Evolutionary conservation across 1,140 invertebrate genomes (phyloP), one percentile per base, ranked within the genome.

Genomic region (Trichonephila clavipes): DNA sequence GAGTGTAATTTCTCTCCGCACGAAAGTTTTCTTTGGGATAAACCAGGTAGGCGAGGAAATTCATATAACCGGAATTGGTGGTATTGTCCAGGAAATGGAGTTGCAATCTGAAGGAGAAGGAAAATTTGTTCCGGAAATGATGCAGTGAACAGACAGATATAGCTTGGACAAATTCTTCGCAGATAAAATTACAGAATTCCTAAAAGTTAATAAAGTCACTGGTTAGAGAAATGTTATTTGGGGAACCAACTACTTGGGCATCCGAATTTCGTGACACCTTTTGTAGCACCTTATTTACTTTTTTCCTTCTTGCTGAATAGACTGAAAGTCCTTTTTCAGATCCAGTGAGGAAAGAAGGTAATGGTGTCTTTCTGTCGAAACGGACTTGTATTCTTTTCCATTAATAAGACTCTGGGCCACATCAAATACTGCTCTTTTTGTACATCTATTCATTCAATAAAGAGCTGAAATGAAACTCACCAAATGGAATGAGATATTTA

Each of bases 191-290:
- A 83, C 82, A 58, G 82, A 83, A 83, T 83, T 83, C 82, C 82
- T 83, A 83, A 83, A 83, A 83, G 82, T 83, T 83, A 83, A 83
- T 83, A 83, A 83, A 83, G 82, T 59, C 51, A 83, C 40, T 83
- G 51, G 72, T 77, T 77, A 77, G 72, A 77, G 72, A 77, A 77
- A 77, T 59, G 51, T 59, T 59, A 59, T 51, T 83, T 83, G 51
- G 82, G 51, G 51, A 83, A 83, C 44, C 81, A 4, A 58, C 82
- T 59, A 58, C 82, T 51, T 58, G 51, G 82, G 40, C 44, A 51
- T n/a, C 40, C n/a, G 10, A 24, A 24, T 24, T 83, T 59, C 40
- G 82, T 83, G 51, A 59, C 51, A 83, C 34, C 72, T 16, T 64
- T 64, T 64, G 19, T 24, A 16, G 72, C 21, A 24, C 24, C 77